These are phyloP conservation scores for Cossypha dichroa DNA, from an alignment of 2,797 vertebrate species.

Conservation along the genomic window DNA sequence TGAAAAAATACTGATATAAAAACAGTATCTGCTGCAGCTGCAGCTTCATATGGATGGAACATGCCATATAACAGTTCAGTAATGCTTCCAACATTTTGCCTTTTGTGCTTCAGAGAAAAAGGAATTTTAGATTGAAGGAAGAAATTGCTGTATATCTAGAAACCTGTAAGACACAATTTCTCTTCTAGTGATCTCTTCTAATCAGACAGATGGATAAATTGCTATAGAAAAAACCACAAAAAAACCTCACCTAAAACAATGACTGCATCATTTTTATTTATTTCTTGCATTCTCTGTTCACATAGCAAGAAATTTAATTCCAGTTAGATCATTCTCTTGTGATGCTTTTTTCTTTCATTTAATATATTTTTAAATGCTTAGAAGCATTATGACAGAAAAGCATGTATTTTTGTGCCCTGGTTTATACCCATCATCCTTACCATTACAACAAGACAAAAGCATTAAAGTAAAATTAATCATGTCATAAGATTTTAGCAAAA, in stretches of 20 bases:
- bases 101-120: neutral
- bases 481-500: constrained; percentile 94
- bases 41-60: neutral
- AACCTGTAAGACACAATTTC: constrained; percentile 48
- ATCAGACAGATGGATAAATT: constrained; percentile 75
- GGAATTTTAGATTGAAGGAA: constrained; percentile 10
- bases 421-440: constrained; percentile 84
- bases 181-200: constrained; percentile 61
- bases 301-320: constrained; percentile 81
- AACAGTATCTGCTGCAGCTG: neutral
- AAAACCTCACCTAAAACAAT: constrained; percentile 70
- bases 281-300: constrained; percentile 76
- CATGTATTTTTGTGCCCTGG: constrained; percentile 77
- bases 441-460: constrained; percentile 88
- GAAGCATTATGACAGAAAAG: constrained; percentile 76
- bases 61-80: neutral
- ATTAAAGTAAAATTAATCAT: constrained; percentile 96
- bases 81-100: constrained; percentile 23
- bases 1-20: neutral
- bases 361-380: constrained; percentile 79
- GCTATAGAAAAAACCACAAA: constrained; percentile 41
- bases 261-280: constrained; percentile 74
- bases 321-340: constrained; percentile 74
- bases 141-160: constrained; percentile 12
- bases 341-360: constrained; percentile 74